Percentiles rank a stretch among this genome's conserved stretches.
phyloP scores from a whole-genome alignment of 1,140 invertebrate species.

The Uloborus diversus region DNA sequence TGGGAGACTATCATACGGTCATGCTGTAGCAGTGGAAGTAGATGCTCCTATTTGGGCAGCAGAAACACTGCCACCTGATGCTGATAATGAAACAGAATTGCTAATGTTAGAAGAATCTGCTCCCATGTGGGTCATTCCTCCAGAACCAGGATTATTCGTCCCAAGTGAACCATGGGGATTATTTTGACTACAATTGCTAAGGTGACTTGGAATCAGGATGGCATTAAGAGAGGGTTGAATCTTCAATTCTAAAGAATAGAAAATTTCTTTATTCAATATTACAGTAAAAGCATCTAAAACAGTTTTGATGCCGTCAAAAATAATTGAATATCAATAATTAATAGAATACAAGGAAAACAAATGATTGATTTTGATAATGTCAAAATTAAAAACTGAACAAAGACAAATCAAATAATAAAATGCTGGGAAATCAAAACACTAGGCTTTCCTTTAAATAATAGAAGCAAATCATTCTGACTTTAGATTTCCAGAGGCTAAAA shows the following conservation, averaged over 20 bases:
- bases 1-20: constrained; percentile 11
- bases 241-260: constrained; percentile 73
- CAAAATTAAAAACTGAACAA: no score
- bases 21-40: constrained; percentile 51
- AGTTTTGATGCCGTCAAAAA: no score
- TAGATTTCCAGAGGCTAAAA: no score
- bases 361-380: no score
- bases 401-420: no score
- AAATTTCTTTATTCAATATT: neutral
- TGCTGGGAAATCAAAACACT: no score
- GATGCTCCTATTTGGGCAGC: constrained; percentile 40
- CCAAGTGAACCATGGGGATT: constrained; percentile 33
- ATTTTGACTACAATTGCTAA: constrained; percentile 59
- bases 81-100: constrained; percentile 25
- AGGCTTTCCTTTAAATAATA: no score
- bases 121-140: constrained; percentile 32
- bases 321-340: no score
- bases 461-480: no score
- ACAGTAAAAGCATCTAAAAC: no score
- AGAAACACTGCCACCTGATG: constrained; percentile 25
- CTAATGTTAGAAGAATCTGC: constrained; percentile 40
- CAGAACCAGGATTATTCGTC: constrained; percentile 37
- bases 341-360: no score
- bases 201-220: constrained; percentile 77
- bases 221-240: constrained; percentile 80